Percentiles rank a stretch among this genome's conserved stretches.
Conservation (phyloP, 2,113 vertebrate genomes). For the Caretta caretta region DNA sequence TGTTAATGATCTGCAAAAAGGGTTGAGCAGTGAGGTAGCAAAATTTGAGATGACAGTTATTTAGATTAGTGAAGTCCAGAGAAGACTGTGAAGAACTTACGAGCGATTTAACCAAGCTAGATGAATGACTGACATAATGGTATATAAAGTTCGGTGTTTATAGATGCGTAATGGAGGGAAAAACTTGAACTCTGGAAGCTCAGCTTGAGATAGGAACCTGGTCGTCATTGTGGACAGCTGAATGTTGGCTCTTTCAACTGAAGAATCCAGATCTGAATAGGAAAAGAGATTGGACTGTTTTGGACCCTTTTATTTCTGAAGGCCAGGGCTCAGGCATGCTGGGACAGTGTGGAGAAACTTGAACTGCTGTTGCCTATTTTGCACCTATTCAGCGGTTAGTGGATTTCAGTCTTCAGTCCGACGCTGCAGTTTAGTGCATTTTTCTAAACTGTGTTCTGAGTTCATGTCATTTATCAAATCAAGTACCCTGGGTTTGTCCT, state of each 20-base stretch:
- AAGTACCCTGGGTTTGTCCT: not conserved
- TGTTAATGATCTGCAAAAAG: constrained; percentile 21
- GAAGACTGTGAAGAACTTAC: not conserved
- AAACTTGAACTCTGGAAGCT: not conserved
- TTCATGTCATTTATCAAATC: not conserved
- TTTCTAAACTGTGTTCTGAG: not conserved
- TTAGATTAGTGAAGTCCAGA: not conserved
- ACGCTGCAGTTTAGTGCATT: not conserved
- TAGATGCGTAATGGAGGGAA: not conserved
- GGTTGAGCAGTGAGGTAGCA: not conserved
- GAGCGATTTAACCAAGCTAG: not conserved
- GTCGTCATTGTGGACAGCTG: not conserved
- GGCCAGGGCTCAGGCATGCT: not conserved
- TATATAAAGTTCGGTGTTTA: not conserved
- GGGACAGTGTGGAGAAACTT: not conserved
- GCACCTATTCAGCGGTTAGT: not conserved
- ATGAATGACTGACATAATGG: not conserved
- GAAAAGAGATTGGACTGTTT: not conserved
- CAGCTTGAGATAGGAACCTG: not conserved
- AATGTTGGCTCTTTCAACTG: not conserved
- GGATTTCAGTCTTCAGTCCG: not conserved
- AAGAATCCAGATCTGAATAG: not conserved
- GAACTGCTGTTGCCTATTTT: not conserved
- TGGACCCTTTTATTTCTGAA: not conserved
- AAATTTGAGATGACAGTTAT: not conserved